Base-by-base conservation (phyloP, 2,888 invertebrate species). In the Callyntrura guangdongensis region DNA sequence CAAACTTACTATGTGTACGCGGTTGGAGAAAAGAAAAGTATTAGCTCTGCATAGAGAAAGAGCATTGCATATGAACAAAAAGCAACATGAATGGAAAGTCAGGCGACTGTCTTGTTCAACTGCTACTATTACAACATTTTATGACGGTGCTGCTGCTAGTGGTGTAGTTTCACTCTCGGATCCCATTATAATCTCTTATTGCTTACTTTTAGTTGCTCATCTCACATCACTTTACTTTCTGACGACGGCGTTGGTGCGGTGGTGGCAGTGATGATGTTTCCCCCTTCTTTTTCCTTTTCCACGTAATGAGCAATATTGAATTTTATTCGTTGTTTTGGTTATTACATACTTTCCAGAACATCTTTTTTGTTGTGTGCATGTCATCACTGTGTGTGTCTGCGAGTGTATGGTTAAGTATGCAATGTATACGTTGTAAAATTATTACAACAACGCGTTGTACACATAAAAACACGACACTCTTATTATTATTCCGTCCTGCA, bases 261-360 rank as follows among this genome's bases (percentile, higher is more conserved):
- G 20, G 22, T 61, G 22, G 64, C 12, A 77, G 47, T 67, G 79
- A 36, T 56, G 86, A 61, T 67, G 47, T 67, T 61, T 89, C 67
- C 74, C 67, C 82, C 84, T 64, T 84, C 81, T 83, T 83, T 69
- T 88, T 88, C 8, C 69, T 64, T 74, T 84, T 69, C 69, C 67
- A 53, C 27, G 90, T 90, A 90, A 90, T 90, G 90, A 90, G 86
- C 67, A 90, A 90, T 90, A 90, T 90, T 90, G 90, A 90, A 90
- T 90, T 90, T 90, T 90, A 90, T 90, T 86, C 82, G 82, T 90
- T 90, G 86, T 86, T 85, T 83, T 89, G 89, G 72, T 89, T 89
- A 89, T 89, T 74, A 74, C 79, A 86, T 74, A 69, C 79, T 86
- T 79, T 74, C 77, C 49, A 77, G 20, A 79, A 20, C 64, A 56